These are phyloP conservation scores for Corticium candelabrum DNA, from an alignment of 37 sponge, comb jelly and placozoan species.

Conservation along the genomic window DNA sequence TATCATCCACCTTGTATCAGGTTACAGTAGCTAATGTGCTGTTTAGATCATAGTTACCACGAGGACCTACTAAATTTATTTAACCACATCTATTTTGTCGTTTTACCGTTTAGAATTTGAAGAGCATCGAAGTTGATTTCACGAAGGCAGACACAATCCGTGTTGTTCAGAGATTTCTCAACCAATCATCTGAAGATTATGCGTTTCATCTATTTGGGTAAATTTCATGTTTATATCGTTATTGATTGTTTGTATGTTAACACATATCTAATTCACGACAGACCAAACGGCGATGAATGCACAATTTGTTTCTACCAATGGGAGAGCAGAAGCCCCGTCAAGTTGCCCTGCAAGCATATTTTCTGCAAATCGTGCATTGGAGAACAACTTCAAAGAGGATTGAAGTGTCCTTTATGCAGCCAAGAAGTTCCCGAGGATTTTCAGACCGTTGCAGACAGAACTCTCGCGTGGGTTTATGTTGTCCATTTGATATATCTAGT, in stretches of 20 bases:
- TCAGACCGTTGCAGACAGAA: neutral
- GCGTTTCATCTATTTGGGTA: neutral
- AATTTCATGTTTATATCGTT: too few relatives aligned
- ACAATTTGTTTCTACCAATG: neutral
- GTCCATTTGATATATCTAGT: too few relatives aligned
- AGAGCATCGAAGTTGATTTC: too few relatives aligned
- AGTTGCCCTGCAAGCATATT: neutral
- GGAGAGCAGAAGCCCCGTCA: neutral
- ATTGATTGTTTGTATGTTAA: too few relatives aligned
- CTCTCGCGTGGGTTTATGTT: too few relatives aligned
- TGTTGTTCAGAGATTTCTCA: neutral
- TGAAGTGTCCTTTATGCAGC: neutral
- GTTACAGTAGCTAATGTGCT: too few relatives aligned
- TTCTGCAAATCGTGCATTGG: neutral
- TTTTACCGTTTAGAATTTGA: too few relatives aligned
- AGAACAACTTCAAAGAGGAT: neutral
- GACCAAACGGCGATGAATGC: neutral
- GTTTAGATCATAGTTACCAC: too few relatives aligned
- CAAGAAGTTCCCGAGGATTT: neutral
- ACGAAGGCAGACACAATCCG: neutral
- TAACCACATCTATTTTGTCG: too few relatives aligned
- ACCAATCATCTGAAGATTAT: neutral
- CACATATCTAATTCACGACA: neutral
- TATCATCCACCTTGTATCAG: too few relatives aligned
- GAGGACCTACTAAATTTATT: too few relatives aligned